These are phyloP conservation scores for Globicephala melas DNA, from an alignment of 2,113 vertebrate species.

Conservation along the genomic window DNA sequence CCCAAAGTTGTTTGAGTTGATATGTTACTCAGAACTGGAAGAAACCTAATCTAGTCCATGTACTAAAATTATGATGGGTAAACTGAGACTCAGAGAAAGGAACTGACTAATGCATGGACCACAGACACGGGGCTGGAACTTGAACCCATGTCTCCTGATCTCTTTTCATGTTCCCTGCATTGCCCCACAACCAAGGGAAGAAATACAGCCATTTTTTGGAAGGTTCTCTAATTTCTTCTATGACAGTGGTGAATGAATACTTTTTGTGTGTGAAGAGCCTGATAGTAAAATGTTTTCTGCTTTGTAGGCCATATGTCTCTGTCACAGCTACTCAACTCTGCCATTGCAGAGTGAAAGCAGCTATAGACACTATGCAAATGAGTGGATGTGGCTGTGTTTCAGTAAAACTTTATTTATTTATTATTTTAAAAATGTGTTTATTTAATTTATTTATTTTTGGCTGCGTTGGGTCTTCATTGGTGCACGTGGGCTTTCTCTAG, in stretches of 20 bases:
- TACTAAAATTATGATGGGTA: neutral
- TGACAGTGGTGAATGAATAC: neutral
- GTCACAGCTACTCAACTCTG: neutral
- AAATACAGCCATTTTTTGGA: neutral
- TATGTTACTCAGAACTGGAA: neutral
- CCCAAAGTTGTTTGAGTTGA: neutral
- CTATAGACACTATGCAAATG: neutral
- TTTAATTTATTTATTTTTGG: neutral
- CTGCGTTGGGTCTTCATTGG: no score
- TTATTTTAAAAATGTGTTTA: neutral
- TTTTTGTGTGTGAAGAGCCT: neutral
- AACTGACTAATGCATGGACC: neutral
- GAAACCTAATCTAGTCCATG: neutral
- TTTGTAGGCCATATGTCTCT: neutral
- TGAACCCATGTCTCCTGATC: fast-evolving
- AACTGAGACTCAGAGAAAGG: neutral
- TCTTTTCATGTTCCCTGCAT: neutral
- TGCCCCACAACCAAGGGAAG: neutral
- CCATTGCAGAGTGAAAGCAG: neutral
- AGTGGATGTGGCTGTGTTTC: neutral
- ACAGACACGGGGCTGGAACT: neutral
- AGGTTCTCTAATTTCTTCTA: neutral
- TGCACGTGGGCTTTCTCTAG: no score
- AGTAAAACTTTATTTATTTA: slow-evolving; percentile 22
- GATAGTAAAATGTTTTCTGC: slow-evolving; percentile 29